Percentiles rank a stretch among this genome's conserved stretches.
These are phyloP conservation scores for Gryllus bimaculatus DNA, from an alignment of 1,140 invertebrate species.

Conservation along the genomic window DNA sequence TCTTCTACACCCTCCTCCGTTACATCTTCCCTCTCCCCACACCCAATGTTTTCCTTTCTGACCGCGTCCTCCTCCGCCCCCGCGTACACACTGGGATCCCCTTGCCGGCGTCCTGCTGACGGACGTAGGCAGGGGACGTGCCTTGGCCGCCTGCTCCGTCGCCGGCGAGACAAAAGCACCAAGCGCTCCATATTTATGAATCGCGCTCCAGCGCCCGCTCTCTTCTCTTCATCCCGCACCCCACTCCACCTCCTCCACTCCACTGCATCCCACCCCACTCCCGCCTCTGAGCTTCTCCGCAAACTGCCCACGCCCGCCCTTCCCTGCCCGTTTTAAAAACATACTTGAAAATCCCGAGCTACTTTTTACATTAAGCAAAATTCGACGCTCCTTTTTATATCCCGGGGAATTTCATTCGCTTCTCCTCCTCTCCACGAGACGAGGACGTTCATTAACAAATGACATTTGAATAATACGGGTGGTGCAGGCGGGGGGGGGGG, in stretches of 20 bases:
- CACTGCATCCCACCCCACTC: too few species aligned
- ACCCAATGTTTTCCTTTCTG: too few species aligned
- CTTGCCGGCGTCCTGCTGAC: too few species aligned
- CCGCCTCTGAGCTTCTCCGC: background rate
- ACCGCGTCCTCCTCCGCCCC: too few species aligned
- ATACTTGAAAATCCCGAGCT: background rate
- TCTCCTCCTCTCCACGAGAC: background rate
- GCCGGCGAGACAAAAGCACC: background rate
- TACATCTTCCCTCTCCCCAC: too few species aligned
- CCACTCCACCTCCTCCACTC: too few species aligned
- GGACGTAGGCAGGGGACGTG: background rate
- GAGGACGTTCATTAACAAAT: constrained; percentile 4
- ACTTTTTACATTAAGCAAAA: constrained; percentile 6
- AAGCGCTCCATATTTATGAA: background rate
- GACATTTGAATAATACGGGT: background rate
- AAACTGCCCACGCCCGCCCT: background rate
- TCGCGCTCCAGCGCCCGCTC: too few species aligned
- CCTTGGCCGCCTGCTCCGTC: background rate
- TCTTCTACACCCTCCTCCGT: too few species aligned
- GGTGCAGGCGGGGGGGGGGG: too few species aligned
- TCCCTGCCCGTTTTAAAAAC: background rate
- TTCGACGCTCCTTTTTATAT: background rate
- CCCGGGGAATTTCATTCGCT: background rate
- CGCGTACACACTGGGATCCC: too few species aligned
- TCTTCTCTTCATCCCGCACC: too few species aligned